Evolutionary conservation across 2,797 vertebrate genomes (phyloP), one percentile per base, ranked within the genome.

Genomic region (Coluber constrictor): DNA sequence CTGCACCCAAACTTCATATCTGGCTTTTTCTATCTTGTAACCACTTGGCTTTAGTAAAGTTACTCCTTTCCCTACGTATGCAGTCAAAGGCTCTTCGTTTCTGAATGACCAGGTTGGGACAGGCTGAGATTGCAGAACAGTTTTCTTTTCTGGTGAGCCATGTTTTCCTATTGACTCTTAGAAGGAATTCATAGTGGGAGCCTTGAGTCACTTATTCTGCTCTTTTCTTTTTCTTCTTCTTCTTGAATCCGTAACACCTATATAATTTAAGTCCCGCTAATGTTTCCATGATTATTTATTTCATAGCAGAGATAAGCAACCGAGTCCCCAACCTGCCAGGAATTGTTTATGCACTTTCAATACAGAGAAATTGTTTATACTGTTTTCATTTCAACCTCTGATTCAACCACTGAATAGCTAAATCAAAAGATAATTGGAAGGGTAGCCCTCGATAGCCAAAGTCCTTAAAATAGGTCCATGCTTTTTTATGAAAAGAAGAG

Each of bases 401-500:
- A 86, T 63, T 92, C 70, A 86, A 32, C 70, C 16, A 9, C 12
- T 86, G 57, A 90, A 90, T 37, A 55, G 70, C 59, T 74, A 90
- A 92, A 90, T 93, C 95, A 96, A 87, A 92, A 94, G 92, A 91
- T 93, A 91, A 95, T 90, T 88, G 93, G n/a, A 90, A 54, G 56
- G 27, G 11, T 89, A 54, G 56, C 29, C 57, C 70, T 90, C 13
- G 29, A 37, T 12, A 32, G 37, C 63, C 87, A 74, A 92, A 88
- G 54, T 57, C 63, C 57, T 60, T n/a, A 12, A 56, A 88, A 59
- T 56, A 89, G 55, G 88, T 92, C 59, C 87, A 59, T 2, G 15
- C 37, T 66, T 37, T 91, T 79, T 79, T 79, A 43, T 79, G 18
- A 23, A 79, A 79, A 43, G 37, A 79, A 11, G 61, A 43, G 74